Evolutionary conservation across 2,888 invertebrate genomes (phyloP).

Genomic region (Amphimallon solstitiale): DNA sequence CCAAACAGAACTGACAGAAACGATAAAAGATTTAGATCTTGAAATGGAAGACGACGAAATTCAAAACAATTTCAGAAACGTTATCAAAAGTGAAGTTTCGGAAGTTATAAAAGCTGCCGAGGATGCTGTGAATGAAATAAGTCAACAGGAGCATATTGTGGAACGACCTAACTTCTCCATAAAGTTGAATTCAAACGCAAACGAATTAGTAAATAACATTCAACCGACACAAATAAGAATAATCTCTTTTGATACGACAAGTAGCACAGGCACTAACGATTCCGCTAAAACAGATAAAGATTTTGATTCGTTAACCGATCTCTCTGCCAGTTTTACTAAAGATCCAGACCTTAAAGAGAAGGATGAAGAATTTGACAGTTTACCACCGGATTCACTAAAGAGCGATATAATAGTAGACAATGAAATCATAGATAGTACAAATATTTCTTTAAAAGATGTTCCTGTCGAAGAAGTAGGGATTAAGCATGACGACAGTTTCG

Average conservation of each 20-base stretch:
- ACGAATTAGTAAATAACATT: constrained; percentile 20
- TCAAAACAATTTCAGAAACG: constrained; percentile 28
- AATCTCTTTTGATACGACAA: constrained; percentile 23
- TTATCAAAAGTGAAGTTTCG: constrained; percentile 53
- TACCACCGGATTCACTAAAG: constrained; percentile 13
- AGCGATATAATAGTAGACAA: constrained; percentile 16
- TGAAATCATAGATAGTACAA: background rate
- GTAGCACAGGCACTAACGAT: constrained; percentile 46
- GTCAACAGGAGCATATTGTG: constrained; percentile 38
- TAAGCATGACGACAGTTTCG: constrained; percentile 46
- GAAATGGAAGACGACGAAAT: constrained; percentile 32
- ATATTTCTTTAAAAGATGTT: background rate
- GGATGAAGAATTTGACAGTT: constrained; percentile 16
- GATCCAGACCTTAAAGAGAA: constrained; percentile 11
- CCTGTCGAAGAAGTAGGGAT: background rate
- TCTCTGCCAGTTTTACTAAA: constrained; percentile 14
- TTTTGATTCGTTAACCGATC: constrained; percentile 59
- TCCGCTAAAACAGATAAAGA: constrained; percentile 46
- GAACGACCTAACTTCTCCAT: constrained; percentile 41
- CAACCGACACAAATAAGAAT: constrained; percentile 26
- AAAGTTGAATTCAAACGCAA: constrained; percentile 26
- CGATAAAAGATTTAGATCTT: constrained; percentile 38
- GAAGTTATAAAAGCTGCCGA: constrained; percentile 59
- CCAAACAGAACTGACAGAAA: constrained; percentile 34
- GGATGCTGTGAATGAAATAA: constrained; percentile 57